These are phyloP conservation scores for Phragmatobia fuliginosa DNA, from an alignment of 2,888 invertebrate genomes.

Conservation along the genomic window DNA sequence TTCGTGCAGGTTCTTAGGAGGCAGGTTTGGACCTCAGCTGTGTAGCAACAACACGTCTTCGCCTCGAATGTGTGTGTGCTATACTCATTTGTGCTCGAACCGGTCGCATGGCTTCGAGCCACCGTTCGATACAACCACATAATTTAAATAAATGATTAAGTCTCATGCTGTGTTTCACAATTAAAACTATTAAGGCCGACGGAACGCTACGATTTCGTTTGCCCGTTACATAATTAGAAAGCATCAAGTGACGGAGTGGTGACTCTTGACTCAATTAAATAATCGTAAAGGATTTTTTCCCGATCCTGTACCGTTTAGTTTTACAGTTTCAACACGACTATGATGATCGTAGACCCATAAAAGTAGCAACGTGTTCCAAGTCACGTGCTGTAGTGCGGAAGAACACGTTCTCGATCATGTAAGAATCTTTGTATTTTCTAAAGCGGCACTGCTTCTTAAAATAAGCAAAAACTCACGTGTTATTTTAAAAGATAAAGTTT, in stretches of 20 bases:
- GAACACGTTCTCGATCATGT: not conserved
- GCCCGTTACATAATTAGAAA: constrained; percentile 74
- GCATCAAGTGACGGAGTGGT: constrained; percentile 48
- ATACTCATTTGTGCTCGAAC: constrained; percentile 65
- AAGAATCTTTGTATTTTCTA: not conserved
- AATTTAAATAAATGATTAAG: constrained; percentile 79
- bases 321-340: not conserved
- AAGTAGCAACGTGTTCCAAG: no score
- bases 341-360: not conserved
- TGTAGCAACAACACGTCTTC: constrained; percentile 50
- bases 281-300: constrained; percentile 21
- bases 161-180: constrained; percentile 75
- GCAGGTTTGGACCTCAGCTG: constrained; percentile 59
- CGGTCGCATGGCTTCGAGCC: constrained; percentile 75
- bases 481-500: no score
- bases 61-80: constrained; percentile 53
- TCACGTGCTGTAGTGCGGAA: not conserved
- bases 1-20: constrained; percentile 50
- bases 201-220: constrained; percentile 66
- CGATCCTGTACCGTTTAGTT: not conserved
- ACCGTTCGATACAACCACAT: constrained; percentile 76
- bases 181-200: constrained; percentile 74
- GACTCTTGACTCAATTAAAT: constrained; percentile 41
- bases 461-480: no score
- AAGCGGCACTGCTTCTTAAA: not conserved